phyloP scores from a whole-genome alignment of 2,888 invertebrate genomes.

The Tetanocera ferruginea region DNA sequence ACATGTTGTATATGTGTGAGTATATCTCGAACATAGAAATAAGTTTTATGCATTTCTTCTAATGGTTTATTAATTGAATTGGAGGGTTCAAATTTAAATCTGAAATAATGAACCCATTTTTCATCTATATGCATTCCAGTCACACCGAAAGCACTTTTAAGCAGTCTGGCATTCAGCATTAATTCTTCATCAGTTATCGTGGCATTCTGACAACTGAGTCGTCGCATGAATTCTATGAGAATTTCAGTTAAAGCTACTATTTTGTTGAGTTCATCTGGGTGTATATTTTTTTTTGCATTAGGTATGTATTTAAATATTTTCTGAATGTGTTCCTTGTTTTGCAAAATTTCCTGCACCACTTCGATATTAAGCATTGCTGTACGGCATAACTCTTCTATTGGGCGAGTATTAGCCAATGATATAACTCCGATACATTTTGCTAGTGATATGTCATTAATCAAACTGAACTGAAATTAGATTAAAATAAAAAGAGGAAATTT shows the following conservation, averaged over 20 bases:
- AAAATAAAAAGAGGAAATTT: too few relatives aligned
- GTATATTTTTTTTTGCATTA: not conserved
- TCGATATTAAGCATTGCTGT: not conserved
- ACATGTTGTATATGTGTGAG: too few relatives aligned
- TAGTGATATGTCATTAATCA: too few relatives aligned
- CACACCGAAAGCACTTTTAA: not conserved
- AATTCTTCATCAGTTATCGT: not conserved
- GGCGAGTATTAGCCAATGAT: not conserved
- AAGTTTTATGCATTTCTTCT: not conserved
- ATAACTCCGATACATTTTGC: too few relatives aligned
- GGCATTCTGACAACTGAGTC: too few relatives aligned
- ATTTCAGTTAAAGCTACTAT: slow-evolving; percentile 9
- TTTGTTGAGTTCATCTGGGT: not conserved
- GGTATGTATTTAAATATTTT: not conserved
- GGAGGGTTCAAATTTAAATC: not conserved
- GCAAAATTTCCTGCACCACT: not conserved
- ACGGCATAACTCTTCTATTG: not conserved
- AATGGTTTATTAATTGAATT: not conserved
- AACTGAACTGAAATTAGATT: too few relatives aligned
- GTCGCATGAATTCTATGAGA: not conserved
- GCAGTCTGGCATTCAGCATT: not conserved
- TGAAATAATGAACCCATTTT: not conserved
- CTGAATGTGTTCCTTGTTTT: not conserved
- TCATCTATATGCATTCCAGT: not conserved
- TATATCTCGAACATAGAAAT: not conserved